phyloP scores from a whole-genome alignment of 2,113 vertebrate species.

The Rhizomys pruinosus region DNA sequence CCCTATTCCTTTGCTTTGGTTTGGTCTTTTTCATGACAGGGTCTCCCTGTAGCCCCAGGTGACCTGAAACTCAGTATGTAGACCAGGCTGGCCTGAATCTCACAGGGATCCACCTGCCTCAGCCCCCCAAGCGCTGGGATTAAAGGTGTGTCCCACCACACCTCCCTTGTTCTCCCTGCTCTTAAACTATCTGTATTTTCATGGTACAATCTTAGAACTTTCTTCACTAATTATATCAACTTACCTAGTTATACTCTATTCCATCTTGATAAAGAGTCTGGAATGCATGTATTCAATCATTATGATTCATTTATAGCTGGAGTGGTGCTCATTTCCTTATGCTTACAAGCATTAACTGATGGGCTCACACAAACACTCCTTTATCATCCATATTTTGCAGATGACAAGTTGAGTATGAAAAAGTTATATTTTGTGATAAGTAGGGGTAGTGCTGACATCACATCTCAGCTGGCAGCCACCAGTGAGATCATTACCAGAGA shows the following conservation, averaged over 20 bases:
- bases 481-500: slow-evolving; percentile 35
- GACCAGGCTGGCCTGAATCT: too few relatives aligned
- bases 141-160: too few relatives aligned
- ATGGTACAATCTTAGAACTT: slow-evolving; percentile 33
- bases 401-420: slow-evolving; percentile 58
- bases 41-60: too few relatives aligned
- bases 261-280: slow-evolving; percentile 30
- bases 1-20: neutral
- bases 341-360: slow-evolving; percentile 60
- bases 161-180: neutral
- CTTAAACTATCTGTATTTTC: neutral
- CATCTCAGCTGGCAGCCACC: slow-evolving; percentile 39
- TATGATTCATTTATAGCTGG: slow-evolving; percentile 64
- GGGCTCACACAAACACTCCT: slow-evolving; percentile 36
- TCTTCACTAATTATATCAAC: slow-evolving; percentile 50
- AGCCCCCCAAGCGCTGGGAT: too few relatives aligned
- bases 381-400: slow-evolving; percentile 39
- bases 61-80: too few relatives aligned
- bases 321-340: slow-evolving; percentile 47
- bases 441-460: slow-evolving; percentile 35
- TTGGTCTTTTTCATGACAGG: too few relatives aligned
- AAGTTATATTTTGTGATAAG: slow-evolving; percentile 59
- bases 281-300: slow-evolving; percentile 52
- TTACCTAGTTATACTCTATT: slow-evolving; percentile 52
- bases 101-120: too few relatives aligned